A percentile compares a stretch with the other conserved stretches of the same genome.
phyloP scores from a whole-genome alignment of 2,888 invertebrate genomes.

The Calameuta pallipes region DNA sequence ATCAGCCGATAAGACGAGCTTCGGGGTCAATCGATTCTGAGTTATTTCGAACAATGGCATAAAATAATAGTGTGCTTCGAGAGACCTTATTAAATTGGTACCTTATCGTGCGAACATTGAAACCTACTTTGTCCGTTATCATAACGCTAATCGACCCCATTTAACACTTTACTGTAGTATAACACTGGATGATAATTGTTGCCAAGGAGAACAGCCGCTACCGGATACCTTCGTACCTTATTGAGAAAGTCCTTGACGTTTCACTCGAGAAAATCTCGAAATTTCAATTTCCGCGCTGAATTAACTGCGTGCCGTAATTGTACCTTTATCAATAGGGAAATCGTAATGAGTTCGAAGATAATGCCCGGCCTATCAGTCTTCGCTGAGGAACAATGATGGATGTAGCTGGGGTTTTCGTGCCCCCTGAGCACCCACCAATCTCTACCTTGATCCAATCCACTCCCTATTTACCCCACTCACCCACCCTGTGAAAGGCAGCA shows the following conservation, averaged over 20 bases:
- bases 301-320: conserved; percentile 54
- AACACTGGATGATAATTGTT: neutral
- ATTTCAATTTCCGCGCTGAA: conserved; percentile 56
- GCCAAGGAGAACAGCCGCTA: neutral
- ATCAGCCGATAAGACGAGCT: too few relatives aligned
- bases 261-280: conserved; percentile 25
- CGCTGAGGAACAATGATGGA: conserved; percentile 63
- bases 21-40: neutral
- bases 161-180: neutral
- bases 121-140: conserved; percentile 38
- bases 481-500: neutral
- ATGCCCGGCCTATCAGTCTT: conserved; percentile 62
- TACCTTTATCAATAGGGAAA: conserved; percentile 64
- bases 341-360: conserved; percentile 65
- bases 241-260: neutral
- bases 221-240: neutral
- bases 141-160: conserved; percentile 36
- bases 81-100: neutral
- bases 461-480: neutral
- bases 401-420: conserved; percentile 58
- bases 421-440: conserved; percentile 18
- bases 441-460: neutral
- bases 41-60: neutral
- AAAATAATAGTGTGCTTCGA: neutral
- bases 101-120: conserved; percentile 30